phyloP scores from a whole-genome alignment of 1,140 invertebrate genomes.

The Trachelipus rathkii region DNA sequence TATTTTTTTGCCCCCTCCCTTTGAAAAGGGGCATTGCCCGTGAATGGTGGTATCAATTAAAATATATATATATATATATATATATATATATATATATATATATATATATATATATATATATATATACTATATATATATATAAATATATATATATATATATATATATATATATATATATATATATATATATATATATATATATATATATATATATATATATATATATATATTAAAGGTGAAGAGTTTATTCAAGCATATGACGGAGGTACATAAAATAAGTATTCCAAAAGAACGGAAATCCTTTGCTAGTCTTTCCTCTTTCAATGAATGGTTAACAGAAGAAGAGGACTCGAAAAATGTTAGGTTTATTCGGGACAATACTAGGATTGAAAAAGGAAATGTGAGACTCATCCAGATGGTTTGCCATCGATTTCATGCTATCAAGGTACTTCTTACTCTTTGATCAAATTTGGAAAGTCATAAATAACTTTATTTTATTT shows the following conservation, averaged over 20 bases:
- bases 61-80: too few relatives aligned
- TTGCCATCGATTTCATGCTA: conserved; percentile 36
- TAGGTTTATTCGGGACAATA: conserved; percentile 36
- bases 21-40: too few relatives aligned
- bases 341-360: conserved; percentile 38
- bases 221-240: conserved; percentile 25
- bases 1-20: too few relatives aligned
- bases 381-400: conserved; percentile 39
- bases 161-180: too few relatives aligned
- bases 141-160: too few relatives aligned
- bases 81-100: too few relatives aligned
- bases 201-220: neutral
- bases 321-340: conserved; percentile 35
- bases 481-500: too few relatives aligned
- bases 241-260: conserved; percentile 38
- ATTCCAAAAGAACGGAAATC: conserved; percentile 35
- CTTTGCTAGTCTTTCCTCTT: conserved; percentile 27
- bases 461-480: neutral
- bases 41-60: too few relatives aligned
- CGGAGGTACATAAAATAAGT: conserved; percentile 34
- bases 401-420: conserved; percentile 42
- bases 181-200: conserved; percentile 2
- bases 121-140: too few relatives aligned
- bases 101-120: too few relatives aligned
- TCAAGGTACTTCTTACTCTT: conserved; percentile 33